phyloP scores from a whole-genome alignment of 35 echinoderm and acorn worm species.

The Antedon bifida region DNA sequence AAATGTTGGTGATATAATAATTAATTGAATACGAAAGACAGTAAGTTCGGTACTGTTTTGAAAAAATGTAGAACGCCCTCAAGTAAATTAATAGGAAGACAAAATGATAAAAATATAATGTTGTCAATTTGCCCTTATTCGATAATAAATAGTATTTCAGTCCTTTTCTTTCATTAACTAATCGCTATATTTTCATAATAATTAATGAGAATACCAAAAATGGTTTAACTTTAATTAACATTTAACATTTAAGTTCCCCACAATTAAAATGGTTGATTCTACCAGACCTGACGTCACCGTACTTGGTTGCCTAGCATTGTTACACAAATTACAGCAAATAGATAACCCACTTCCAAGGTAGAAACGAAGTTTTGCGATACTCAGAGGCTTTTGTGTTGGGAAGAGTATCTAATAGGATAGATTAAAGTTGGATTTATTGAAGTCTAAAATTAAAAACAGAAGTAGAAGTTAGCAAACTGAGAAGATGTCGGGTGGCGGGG shows the following conservation, averaged over 20 bases:
- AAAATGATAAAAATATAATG: no score
- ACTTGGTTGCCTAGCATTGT: background rate
- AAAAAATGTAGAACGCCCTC: background rate
- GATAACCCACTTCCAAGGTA: background rate
- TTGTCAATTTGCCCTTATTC: no score
- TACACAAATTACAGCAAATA: background rate
- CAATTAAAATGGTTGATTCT: background rate
- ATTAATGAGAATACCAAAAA: no score
- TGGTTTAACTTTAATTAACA: no score
- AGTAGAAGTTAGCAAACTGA: background rate
- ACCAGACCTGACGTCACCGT: background rate
- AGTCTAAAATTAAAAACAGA: background rate
- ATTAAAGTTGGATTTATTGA: background rate
- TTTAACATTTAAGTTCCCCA: background rate
- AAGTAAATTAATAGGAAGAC: no score
- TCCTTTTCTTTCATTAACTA: no score
- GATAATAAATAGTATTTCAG: no score
- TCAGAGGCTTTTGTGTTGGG: background rate
- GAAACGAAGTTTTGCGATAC: background rate
- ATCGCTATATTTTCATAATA: no score
- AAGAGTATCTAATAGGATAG: background rate
- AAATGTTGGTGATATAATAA: no score
- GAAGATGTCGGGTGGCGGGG: background rate
- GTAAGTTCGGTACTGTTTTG: no score
- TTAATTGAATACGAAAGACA: no score